These are phyloP conservation scores for Liodrosophila aerea DNA, from an alignment of 2,888 invertebrate genomes.

Conservation along the genomic window DNA sequence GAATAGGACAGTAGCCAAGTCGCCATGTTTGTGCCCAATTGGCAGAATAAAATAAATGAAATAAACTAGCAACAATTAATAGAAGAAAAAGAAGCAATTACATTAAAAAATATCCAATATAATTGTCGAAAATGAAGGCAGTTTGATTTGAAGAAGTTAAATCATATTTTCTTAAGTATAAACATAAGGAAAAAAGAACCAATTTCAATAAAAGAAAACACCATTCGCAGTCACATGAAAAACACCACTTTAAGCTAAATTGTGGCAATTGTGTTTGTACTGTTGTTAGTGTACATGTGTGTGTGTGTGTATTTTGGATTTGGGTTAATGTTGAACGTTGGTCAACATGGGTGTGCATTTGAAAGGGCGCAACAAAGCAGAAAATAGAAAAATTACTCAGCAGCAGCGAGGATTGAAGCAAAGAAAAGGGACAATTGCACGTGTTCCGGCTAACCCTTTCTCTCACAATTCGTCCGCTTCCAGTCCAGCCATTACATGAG, in stretches of 20 bases:
- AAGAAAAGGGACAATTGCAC: slow-evolving; percentile 29
- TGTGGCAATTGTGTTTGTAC: too few species aligned
- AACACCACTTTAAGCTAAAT: too few species aligned
- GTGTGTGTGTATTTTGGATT: slow-evolving; percentile 53
- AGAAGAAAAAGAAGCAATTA: too few species aligned
- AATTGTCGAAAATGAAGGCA: too few species aligned
- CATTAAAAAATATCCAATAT: too few species aligned
- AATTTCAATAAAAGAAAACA: too few species aligned
- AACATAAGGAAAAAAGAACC: too few species aligned
- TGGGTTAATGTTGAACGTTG: slow-evolving; percentile 73
- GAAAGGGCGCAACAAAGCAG: slow-evolving; percentile 71
- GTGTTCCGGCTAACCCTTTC: slow-evolving; percentile 32
- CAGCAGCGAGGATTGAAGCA: slow-evolving; percentile 33
- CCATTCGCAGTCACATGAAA: too few species aligned
- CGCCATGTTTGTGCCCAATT: slow-evolving; percentile 16
- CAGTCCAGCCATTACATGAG: background rate
- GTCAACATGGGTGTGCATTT: slow-evolving; percentile 75
- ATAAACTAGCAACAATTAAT: too few species aligned
- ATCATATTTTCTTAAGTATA: too few species aligned
- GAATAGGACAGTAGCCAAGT: slow-evolving; percentile 25
- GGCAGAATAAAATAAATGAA: too few species aligned
- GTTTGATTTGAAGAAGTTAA: too few species aligned
- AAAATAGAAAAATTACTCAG: slow-evolving; percentile 74
- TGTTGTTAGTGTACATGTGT: slow-evolving; percentile 5
- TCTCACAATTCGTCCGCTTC: slow-evolving; percentile 4